Percentiles rank a stretch among this genome's conserved stretches.
These are phyloP conservation scores for Sarcophilus harrisii DNA, from an alignment of 2,797 vertebrate species.

Conservation along the genomic window DNA sequence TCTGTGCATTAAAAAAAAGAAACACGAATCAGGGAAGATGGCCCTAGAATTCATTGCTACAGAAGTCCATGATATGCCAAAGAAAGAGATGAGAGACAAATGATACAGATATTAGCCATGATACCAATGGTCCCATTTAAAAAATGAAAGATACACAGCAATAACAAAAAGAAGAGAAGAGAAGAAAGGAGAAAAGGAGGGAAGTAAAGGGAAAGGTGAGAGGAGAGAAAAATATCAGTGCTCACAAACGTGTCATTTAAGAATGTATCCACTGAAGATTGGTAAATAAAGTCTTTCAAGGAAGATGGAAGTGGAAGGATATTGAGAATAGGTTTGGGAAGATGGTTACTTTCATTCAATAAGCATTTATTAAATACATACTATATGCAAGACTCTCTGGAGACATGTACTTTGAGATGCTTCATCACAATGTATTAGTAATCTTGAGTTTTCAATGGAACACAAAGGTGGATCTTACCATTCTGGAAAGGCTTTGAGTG, in stretches of 20 bases:
- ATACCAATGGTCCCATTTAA: not conserved
- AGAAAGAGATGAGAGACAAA: not conserved
- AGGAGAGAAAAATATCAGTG: not conserved
- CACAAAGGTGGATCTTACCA: not conserved
- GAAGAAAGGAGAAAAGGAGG: too few species aligned
- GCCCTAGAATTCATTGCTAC: not conserved
- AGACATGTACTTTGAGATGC: not conserved
- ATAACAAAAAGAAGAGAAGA: not conserved
- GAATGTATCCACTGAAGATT: not conserved
- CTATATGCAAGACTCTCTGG: not conserved
- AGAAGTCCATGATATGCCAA: not conserved
- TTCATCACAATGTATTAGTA: not conserved
- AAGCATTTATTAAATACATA: not conserved
- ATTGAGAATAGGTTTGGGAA: not conserved
- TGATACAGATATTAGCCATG: not conserved
- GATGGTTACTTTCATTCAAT: not conserved
- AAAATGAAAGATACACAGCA: not conserved
- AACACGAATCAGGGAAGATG: not conserved
- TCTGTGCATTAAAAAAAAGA: not conserved
- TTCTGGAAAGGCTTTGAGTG: not conserved
- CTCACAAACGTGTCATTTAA: not conserved
- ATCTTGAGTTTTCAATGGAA: not conserved
- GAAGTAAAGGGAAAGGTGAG: not conserved
- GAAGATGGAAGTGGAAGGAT: not conserved
- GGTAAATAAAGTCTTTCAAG: not conserved